These are phyloP conservation scores for Gephyroberyx darwinii DNA, from an alignment of 2,797 vertebrate species.

Conservation along the genomic window DNA sequence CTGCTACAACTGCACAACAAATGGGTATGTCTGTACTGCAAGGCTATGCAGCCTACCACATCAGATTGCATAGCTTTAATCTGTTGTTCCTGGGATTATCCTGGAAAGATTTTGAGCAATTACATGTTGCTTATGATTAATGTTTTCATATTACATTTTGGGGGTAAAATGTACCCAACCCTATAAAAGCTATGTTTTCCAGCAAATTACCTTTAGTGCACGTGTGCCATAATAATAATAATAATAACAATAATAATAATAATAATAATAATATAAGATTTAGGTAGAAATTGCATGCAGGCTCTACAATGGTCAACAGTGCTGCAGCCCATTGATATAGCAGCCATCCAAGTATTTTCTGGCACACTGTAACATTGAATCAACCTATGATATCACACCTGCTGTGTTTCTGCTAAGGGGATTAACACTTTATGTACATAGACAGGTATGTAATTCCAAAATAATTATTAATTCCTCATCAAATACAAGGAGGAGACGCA, in stretches of 20 bases:
- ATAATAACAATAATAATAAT: too few species aligned
- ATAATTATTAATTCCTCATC: background rate
- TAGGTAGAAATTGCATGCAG: slow-evolving; percentile 54
- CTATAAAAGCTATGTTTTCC: slow-evolving; percentile 14
- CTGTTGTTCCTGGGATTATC: slow-evolving; percentile 74
- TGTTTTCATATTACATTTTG: slow-evolving; percentile 38
- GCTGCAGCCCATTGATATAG: slow-evolving; percentile 55
- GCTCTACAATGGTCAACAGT: slow-evolving; percentile 48
- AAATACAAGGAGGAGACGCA: too few species aligned
- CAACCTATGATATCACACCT: background rate
- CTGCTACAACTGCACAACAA: slow-evolving; percentile 51
- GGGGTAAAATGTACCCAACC: slow-evolving; percentile 21
- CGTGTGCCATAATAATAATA: background rate
- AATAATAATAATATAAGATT: slow-evolving; percentile 10
- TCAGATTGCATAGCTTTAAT: slow-evolving; percentile 70
- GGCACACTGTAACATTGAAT: slow-evolving; percentile 18
- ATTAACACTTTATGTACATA: background rate
- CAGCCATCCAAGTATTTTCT: slow-evolving; percentile 42
- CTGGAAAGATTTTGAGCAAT: slow-evolving; percentile 65
- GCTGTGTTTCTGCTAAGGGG: background rate
- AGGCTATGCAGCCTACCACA: slow-evolving; percentile 54
- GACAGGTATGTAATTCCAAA: slow-evolving; percentile 1
- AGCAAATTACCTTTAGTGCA: slow-evolving; percentile 21
- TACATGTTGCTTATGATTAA: slow-evolving; percentile 63
- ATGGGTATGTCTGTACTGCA: slow-evolving; percentile 48